phyloP scores from a whole-genome alignment of 2,113 vertebrate genomes.

The Rousettus leschenaultii region DNA sequence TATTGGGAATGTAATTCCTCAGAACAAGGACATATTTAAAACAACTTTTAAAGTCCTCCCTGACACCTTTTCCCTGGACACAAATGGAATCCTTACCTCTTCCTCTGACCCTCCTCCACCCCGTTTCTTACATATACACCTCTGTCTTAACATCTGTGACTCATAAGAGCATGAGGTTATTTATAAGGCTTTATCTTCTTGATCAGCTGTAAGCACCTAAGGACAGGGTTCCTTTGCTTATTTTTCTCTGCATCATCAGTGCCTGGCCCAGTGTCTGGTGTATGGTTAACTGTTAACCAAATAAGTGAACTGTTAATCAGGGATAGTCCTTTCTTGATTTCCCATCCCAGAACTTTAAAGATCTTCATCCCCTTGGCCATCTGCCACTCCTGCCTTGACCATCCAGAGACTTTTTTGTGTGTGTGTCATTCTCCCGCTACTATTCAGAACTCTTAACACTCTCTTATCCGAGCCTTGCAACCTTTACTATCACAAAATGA shows the following conservation, averaged over 20 bases:
- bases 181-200: not conserved
- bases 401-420: not conserved
- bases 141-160: not conserved
- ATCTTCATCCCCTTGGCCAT: not conserved
- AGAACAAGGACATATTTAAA: not conserved
- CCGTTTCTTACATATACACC: not conserved
- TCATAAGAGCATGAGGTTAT: not conserved
- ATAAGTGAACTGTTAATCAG: not conserved
- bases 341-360: not conserved
- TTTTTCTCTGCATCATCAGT: not conserved
- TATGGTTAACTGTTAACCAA: not conserved
- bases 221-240: not conserved
- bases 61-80: not conserved
- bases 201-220: not conserved
- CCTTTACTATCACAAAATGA: not conserved
- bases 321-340: not conserved
- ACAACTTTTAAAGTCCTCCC: not conserved
- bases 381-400: not conserved
- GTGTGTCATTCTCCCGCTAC: not conserved
- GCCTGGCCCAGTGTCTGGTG: not conserved
- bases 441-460: not conserved
- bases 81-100: not conserved
- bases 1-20: not conserved
- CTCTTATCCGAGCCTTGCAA: not conserved
- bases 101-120: not conserved